Evolutionary conservation across 2,888 invertebrate genomes (phyloP).

Genomic region (Lysandra bellargus): DNA sequence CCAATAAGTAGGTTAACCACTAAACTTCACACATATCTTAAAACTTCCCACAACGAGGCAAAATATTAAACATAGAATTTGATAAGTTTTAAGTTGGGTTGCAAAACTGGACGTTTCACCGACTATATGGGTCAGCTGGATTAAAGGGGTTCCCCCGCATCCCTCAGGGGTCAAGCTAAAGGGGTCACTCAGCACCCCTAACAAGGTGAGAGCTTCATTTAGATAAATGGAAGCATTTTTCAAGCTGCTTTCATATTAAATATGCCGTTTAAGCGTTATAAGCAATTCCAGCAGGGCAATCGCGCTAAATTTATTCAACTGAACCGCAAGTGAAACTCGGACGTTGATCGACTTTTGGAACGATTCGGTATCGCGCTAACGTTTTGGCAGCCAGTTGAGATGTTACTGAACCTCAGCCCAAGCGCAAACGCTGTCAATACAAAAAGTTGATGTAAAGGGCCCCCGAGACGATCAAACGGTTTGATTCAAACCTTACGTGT

Average conservation of each 20-base stretch:
- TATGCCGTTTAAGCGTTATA: neutral
- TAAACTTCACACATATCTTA: neutral
- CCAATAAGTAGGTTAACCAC: neutral
- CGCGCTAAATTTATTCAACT: no score
- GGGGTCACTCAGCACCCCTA: neutral
- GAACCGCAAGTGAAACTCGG: no score
- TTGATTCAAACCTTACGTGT: no score
- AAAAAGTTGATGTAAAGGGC: no score
- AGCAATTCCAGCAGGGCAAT: neutral
- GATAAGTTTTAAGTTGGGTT: neutral
- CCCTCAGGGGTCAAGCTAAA: neutral
- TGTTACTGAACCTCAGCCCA: no score
- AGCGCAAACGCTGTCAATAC: no score
- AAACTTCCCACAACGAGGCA: neutral
- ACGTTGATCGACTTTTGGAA: no score
- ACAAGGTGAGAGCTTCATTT: constrained; percentile 17
- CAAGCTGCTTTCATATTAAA: constrained; percentile 6
- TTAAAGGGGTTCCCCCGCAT: neutral
- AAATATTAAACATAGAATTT: neutral
- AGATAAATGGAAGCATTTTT: constrained; percentile 6
- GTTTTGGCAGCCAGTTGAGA: no score
- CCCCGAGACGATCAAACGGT: no score
- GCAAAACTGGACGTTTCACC: neutral
- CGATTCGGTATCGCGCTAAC: no score
- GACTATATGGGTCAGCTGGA: constrained; percentile 16